Percentiles rank a stretch among this genome's conserved stretches.
These are phyloP conservation scores for Halyomorpha halys DNA, from an alignment of 1,140 invertebrate genomes.

Conservation along the genomic window DNA sequence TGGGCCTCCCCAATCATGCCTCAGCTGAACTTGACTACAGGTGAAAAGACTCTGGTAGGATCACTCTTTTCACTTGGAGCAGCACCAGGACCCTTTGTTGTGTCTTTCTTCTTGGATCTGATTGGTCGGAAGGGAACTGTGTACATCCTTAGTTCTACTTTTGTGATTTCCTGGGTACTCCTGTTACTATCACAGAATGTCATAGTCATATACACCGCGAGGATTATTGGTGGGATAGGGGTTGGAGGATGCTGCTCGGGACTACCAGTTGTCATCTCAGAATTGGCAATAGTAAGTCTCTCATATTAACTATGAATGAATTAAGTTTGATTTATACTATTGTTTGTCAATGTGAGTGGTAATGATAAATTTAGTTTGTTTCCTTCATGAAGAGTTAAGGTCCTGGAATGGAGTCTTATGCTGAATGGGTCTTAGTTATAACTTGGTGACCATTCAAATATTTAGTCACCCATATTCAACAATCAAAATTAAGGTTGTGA, in stretches of 20 bases:
- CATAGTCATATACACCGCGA: not conserved
- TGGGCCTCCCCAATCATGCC: constrained; percentile 12
- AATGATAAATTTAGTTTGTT: no score
- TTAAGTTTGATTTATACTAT: no score
- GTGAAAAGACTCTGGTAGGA: not conserved
- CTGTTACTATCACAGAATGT: not conserved
- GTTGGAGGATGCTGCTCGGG: constrained; percentile 16
- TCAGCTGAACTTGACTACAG: not conserved
- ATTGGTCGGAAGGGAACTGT: constrained; percentile 16
- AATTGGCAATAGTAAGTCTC: constrained; percentile 18
- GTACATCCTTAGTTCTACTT: not conserved
- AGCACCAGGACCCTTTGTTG: not conserved
- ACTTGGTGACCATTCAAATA: no score
- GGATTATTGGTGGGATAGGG: constrained; percentile 16
- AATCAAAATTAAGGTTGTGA: no score
- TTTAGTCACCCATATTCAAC: no score
- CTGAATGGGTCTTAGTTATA: no score
- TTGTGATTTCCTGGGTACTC: constrained; percentile 14
- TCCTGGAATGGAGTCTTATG: no score
- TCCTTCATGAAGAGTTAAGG: no score
- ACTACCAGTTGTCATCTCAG: not conserved
- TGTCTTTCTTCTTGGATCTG: not conserved
- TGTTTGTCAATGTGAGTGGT: no score
- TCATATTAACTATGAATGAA: no score
- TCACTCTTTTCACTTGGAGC: constrained; percentile 9